Conservation (phyloP, 2,888 invertebrate genomes). For the Dysmachus trigonus region DNA sequence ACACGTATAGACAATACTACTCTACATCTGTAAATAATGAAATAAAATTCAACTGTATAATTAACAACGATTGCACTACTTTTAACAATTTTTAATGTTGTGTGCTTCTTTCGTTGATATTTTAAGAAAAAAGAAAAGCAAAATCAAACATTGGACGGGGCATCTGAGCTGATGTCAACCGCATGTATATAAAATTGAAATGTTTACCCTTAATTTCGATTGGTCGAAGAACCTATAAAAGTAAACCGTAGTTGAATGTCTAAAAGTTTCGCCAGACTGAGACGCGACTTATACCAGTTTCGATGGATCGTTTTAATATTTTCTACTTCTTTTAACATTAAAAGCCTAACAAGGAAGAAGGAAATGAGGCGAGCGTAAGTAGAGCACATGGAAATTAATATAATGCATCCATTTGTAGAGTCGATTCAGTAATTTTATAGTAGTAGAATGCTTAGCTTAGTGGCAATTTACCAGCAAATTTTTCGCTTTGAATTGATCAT, state of each 20-base stretch:
- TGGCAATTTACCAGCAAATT: background rate
- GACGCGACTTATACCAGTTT: background rate
- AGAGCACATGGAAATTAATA: background rate
- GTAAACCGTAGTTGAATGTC: background rate
- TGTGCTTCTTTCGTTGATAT: background rate
- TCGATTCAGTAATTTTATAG: background rate
- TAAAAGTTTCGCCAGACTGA: background rate
- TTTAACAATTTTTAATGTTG: background rate
- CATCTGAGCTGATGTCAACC: background rate
- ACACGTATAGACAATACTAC: background rate
- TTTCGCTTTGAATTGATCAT: background rate
- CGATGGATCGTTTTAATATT: constrained; percentile 20
- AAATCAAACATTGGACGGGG: background rate
- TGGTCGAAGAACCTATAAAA: background rate
- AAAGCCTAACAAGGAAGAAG: constrained; percentile 30
- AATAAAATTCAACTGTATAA: background rate
- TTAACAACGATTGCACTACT: background rate
- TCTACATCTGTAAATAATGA: background rate
- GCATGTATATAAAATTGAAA: background rate
- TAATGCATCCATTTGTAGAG: background rate
- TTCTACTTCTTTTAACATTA: constrained; percentile 22
- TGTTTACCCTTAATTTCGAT: background rate
- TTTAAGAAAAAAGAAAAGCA: background rate
- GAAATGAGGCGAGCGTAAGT: constrained; percentile 37
- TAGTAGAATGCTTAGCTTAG: background rate